Percentiles rank a stretch among this genome's conserved stretches.
Evolutionary conservation across 2,888 invertebrate species (phyloP).

Genomic region (Phragmatobia fuliginosa): DNA sequence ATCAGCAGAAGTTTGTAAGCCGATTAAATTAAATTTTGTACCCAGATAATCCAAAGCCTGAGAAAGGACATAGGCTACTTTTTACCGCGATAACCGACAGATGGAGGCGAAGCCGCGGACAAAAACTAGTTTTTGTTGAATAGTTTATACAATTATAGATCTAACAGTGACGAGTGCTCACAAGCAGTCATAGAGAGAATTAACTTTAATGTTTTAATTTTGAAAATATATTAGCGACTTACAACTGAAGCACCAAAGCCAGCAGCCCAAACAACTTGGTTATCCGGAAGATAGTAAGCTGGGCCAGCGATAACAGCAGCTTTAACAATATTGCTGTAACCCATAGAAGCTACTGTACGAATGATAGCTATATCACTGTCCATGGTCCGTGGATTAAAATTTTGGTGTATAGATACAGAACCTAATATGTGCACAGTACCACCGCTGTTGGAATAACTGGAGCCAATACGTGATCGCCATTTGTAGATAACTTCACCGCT

Average conservation of each 20-base stretch:
- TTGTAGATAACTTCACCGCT: slow-evolving; percentile 39
- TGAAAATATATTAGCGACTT: slow-evolving; percentile 37
- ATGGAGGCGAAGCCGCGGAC: too few species aligned
- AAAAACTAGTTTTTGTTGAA: too few species aligned
- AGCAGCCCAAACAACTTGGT: slow-evolving; percentile 62
- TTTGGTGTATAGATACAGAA: slow-evolving; percentile 42
- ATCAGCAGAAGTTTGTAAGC: too few species aligned
- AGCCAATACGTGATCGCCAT: slow-evolving; percentile 56
- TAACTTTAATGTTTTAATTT: not conserved
- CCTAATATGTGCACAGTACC: slow-evolving; percentile 46
- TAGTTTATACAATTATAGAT: too few species aligned
- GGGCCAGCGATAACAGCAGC: slow-evolving; percentile 59
- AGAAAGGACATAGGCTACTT: too few species aligned
- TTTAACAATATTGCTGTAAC: slow-evolving; percentile 41
- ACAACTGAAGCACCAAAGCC: slow-evolving; percentile 69
- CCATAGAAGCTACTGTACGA: slow-evolving; percentile 42
- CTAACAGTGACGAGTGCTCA: not conserved
- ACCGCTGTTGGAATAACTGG: slow-evolving; percentile 52
- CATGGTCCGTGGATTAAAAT: slow-evolving; percentile 33
- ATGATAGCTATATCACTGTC: slow-evolving; percentile 64
- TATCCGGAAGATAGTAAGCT: slow-evolving; percentile 61
- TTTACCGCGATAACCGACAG: too few species aligned
- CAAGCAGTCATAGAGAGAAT: too few species aligned
- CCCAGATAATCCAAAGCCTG: too few species aligned
- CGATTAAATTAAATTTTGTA: too few species aligned